Conservation (phyloP, 2,888 invertebrate species). For the Disparrhopalites patrizii region DNA sequence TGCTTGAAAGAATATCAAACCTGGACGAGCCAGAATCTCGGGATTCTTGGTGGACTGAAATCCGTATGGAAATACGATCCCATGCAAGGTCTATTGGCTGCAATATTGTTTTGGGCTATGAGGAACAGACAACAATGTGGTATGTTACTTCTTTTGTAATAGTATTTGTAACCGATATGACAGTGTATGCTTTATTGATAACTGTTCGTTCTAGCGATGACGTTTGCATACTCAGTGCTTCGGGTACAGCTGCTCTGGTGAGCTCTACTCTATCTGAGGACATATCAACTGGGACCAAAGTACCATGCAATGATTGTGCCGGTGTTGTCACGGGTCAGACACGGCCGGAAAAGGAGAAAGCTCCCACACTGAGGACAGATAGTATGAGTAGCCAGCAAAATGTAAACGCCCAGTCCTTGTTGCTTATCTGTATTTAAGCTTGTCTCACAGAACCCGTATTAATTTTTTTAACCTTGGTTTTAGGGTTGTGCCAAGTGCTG, state of each 20-base stretch:
- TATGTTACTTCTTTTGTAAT: slow-evolving; percentile 53
- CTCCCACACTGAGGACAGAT: slow-evolving; percentile 14
- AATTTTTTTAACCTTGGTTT: neutral
- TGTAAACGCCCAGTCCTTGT: neutral
- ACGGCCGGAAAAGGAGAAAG: slow-evolving; percentile 3
- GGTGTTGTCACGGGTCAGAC: neutral
- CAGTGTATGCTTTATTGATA: slow-evolving; percentile 1
- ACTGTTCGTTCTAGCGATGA: slow-evolving; percentile 69
- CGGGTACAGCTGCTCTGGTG: slow-evolving; percentile 83
- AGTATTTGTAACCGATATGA: neutral
- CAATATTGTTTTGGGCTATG: slow-evolving; percentile 89
- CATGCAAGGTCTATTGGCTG: slow-evolving; percentile 89
- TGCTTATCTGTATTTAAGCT: neutral
- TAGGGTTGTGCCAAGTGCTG: slow-evolving; percentile 21
- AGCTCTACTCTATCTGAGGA: slow-evolving; percentile 49
- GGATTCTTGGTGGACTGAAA: slow-evolving; percentile 96
- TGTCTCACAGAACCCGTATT: neutral
- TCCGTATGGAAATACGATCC: slow-evolving; percentile 89
- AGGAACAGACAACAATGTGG: slow-evolving; percentile 90
- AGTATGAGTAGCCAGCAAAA: slow-evolving; percentile 15
- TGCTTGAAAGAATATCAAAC: slow-evolving; percentile 74
- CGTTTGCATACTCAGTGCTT: slow-evolving; percentile 87
- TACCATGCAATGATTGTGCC: neutral
- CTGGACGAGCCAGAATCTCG: slow-evolving; percentile 85
- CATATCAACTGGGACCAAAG: slow-evolving; percentile 4